Base-by-base conservation (phyloP, 2,888 invertebrate species). In the Pheosia tremula region DNA sequence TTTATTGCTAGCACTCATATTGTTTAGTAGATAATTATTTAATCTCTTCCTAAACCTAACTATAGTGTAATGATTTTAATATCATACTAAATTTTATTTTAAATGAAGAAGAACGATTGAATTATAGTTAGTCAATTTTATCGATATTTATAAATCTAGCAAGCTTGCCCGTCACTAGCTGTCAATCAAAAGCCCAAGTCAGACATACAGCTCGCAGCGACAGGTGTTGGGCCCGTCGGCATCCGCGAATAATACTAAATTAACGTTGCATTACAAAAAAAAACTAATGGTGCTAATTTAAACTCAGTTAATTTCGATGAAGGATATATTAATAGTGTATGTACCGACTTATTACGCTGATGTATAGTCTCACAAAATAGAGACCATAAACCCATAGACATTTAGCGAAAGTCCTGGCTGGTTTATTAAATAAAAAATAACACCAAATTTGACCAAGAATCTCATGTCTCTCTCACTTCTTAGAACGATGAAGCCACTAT, bases 121-220 rank as follows among this genome's bases (percentile, higher is more conserved):
- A 47, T 11, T 47, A 11, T 47, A 47, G 3, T 47, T 47, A 10
- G n/a, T 47, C n/a, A 52, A 52, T 8, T 36, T n/a, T 53, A 54
- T 64, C 62, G 53, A 65, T 58, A 10, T 11, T 36, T 5, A 52
- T 36, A 39, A 11, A 7, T 41, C 0, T n/a, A 9, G 1, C 24
- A 24, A 24, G 24, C 5, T 10, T 39, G 43, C 68, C 60, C 78
- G 69, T 65, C 74, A 45, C 80, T 80, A 77, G 53, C 38, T 58
- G 63, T 41, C 52, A 56, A 60, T 41, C 52, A 56, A 60, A 73
- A 71, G 67, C 67, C 62, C 72, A 73, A 79, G 66, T 71, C 75
- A 79, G 85, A 82, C 83, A 79, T 78, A 72, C 73, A 75, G 87
- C 86, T 87, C 76, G 81, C 80, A 87, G 87, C 86, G 89, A 89